Base-by-base conservation (phyloP, 2,888 invertebrate genomes). In the Diaprepes abbreviatus region DNA sequence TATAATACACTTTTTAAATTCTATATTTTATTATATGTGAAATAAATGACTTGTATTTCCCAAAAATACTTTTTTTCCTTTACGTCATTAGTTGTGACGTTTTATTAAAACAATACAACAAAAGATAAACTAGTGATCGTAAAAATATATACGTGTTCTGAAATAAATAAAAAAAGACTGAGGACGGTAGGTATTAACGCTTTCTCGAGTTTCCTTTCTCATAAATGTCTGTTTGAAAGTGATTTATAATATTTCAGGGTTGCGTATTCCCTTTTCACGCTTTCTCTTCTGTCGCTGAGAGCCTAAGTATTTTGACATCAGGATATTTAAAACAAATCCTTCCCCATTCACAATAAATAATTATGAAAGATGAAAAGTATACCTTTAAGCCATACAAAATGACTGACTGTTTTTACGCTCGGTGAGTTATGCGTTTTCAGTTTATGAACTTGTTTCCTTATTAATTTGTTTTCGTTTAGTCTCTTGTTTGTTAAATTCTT, bases 201-300 rank as follows among this genome's bases (percentile, higher is more conserved):
- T 28, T 50, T 28, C 28, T 28, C 28, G 48, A 24, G 48, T 50
- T 50, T 50, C 28, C 48, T 50, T 28, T 28, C 48, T 28, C 28
- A 50, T 50, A 50, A 50, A 50, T 28, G 48, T 50, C 48, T 28
- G 16, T 16, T 28, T 50, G 28, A 24, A 50, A 28, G 48, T 50
- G 28, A 50, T 50, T 50, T 50, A 50, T 50, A 50, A 28, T 28
- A 48, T 50, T 50, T 50, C 16, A 28, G 28, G 31, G 48, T 28
- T 50, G 48, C 28, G 48, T 50, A 50, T 50, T 50, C 28, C 28
- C 14, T 50, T 50, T 50, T 50, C 48, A 50, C 48, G 48, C 7
- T n/a, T 50, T 50, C 12, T 45, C 21, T 50, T 14, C 28, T 24
- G 48, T 50, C 48, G 28, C 9, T 28, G 9, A 14, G 28, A 9